Evolutionary conservation across 1,140 invertebrate species (phyloP).

Genomic region (Drosophila nigromelanica): DNA sequence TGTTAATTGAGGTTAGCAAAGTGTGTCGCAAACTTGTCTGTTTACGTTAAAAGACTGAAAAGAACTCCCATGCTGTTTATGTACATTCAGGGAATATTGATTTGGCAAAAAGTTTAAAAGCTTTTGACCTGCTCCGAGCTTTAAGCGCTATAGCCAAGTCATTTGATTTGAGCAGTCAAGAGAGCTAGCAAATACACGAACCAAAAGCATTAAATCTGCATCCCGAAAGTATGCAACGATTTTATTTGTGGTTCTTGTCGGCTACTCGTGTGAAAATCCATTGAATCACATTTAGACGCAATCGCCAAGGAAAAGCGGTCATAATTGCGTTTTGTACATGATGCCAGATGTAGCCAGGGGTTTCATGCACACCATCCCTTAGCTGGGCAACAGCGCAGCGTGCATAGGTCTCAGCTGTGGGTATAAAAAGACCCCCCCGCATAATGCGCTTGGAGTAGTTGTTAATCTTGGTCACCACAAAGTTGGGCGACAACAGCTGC

Average conservation of each 20-base stretch:
- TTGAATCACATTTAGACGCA: constrained; percentile 19
- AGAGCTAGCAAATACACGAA: background rate
- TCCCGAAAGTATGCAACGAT: constrained; percentile 19
- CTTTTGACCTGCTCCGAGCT: background rate
- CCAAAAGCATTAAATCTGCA: background rate
- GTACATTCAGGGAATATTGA: constrained; percentile 17
- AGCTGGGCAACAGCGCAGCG: constrained; percentile 91
- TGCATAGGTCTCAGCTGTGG: constrained; percentile 90
- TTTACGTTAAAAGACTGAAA: constrained; percentile 20
- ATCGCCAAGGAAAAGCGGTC: constrained; percentile 37
- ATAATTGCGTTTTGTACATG: constrained; percentile 85
- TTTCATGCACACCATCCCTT: constrained; percentile 89
- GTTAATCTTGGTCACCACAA: constrained; percentile 95
- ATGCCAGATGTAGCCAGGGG: constrained; percentile 94
- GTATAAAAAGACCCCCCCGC: constrained; percentile 89
- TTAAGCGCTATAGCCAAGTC: constrained; percentile 8
- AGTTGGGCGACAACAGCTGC: constrained; percentile 94
- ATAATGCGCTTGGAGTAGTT: constrained; percentile 90
- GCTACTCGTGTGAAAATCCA: constrained; percentile 23
- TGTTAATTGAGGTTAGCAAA: background rate
- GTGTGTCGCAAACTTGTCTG: background rate
- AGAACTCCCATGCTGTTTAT: constrained; percentile 5
- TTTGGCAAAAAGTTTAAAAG: constrained; percentile 19
- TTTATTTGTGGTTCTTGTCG: constrained; percentile 25
- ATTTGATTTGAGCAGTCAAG: background rate